These are phyloP conservation scores for Spermophilus dauricus DNA, from an alignment of 2,113 vertebrate genomes.

Conservation along the genomic window DNA sequence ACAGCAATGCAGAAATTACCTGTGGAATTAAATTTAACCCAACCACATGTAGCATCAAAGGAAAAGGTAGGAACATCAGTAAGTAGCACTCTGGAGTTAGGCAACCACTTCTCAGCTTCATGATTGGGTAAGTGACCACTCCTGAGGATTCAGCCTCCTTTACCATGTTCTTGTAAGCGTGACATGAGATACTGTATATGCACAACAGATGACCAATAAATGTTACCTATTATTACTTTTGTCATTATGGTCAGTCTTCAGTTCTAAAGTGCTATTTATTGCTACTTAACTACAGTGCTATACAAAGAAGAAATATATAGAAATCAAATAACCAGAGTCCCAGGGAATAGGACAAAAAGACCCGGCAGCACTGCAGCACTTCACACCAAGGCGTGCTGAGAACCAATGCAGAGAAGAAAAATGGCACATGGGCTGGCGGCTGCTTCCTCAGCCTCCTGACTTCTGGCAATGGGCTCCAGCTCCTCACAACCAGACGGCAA, in stretches of 20 bases:
- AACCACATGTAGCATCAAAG: background rate
- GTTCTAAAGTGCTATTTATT: background rate
- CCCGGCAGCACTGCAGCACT: fast-evolving
- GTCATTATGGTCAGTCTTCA: background rate
- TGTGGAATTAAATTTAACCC: background rate
- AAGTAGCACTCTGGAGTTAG: background rate
- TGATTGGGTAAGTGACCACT: background rate
- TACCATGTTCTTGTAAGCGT: background rate
- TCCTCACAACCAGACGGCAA: background rate
- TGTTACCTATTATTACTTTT: background rate
- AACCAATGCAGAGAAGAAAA: background rate
- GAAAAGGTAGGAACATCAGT: background rate
- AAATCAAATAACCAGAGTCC: background rate
- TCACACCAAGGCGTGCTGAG: fast-evolving
- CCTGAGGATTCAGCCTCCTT: background rate
- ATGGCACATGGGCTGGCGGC: fast-evolving
- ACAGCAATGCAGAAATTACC: background rate
- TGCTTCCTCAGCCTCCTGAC: background rate
- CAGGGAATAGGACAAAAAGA: background rate
- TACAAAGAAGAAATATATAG: background rate
- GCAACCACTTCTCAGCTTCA: background rate
- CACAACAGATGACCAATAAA: background rate
- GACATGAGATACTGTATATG: no score
- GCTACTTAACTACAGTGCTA: background rate
- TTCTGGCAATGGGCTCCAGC: fast-evolving